Base-by-base conservation (phyloP, 1,140 invertebrate genomes). In the Drosophila ogumai region DNA sequence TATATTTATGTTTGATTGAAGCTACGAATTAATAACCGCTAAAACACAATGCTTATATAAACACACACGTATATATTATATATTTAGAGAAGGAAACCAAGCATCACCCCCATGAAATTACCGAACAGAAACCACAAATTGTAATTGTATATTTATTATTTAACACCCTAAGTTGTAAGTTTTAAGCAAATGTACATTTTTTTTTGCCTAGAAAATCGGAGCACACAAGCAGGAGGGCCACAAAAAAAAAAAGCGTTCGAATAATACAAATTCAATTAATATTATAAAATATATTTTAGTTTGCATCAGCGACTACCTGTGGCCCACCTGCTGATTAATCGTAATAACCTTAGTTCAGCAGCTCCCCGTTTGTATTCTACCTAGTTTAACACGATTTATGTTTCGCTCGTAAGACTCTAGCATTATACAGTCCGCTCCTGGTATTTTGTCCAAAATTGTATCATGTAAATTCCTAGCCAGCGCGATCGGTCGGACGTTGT, bases 1-100 rank as follows among this genome's bases (percentile, higher is more conserved):
- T 86, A 86, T 86, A 86, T 86, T 86, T 86, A 86, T 68, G 82
- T 86, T 86, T 86, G 63, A 71, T 72, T 58, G 36, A 71, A 55
- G 71, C 61, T 75, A 86, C 32, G 52, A 75, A 61, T 15, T 64
- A 59, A 63, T 82, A 79, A 52, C 60, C 59, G 61, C 75, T 74
- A 68, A 38, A 32, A 66, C 47, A 67, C 50, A 36, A 54, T 67
- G 67, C 63, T 69, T 59, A 72, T 36, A 50, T 36, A 50, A 44
- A 44, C 3, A 44, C 7, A 54, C 13, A 54, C 17, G 15, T 22
- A 38, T 25, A 55, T 55, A 38, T 25, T 55, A 55, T 55, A 15
- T 57, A 72, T 58, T 28, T 58, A 72, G 66, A 58, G 36, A 71
- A 50, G 22, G 66, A 59, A 72, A 72, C 68, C 28, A 72, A 59